phyloP scores from a whole-genome alignment of 2,113 vertebrate genomes.

The Xenus cinereus region DNA sequence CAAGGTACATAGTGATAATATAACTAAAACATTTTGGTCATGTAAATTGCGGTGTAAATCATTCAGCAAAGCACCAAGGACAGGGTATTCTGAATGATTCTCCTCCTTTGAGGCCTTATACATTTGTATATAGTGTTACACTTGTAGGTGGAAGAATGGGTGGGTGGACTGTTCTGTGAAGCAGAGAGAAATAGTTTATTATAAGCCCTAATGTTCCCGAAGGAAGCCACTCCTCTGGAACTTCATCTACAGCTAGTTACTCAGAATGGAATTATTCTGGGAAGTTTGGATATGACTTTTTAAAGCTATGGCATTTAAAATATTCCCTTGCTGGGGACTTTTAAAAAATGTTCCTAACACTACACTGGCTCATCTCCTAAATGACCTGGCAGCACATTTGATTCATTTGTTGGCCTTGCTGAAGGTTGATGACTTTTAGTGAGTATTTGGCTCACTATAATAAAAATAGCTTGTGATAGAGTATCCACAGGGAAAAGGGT shows the following conservation, averaged over 20 bases:
- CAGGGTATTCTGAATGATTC: neutral
- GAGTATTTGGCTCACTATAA: slow-evolving; percentile 1
- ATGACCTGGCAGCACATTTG: slow-evolving; percentile 39
- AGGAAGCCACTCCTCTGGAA: neutral
- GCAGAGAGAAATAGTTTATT: slow-evolving; percentile 40
- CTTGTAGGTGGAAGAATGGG: neutral
- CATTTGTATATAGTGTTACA: neutral
- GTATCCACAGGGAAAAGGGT: neutral
- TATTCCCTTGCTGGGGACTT: neutral
- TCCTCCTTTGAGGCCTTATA: neutral
- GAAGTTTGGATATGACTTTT: slow-evolving; percentile 19
- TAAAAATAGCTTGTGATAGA: slow-evolving; percentile 24
- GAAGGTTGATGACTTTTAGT: slow-evolving; percentile 51
- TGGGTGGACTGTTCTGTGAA: slow-evolving; percentile 28
- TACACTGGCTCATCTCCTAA: slow-evolving; percentile 20
- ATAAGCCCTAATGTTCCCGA: slow-evolving; percentile 25
- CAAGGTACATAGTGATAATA: neutral
- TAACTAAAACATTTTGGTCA: neutral
- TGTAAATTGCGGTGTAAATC: neutral
- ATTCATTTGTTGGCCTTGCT: slow-evolving; percentile 47
- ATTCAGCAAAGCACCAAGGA: neutral
- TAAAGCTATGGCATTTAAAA: slow-evolving; percentile 20
- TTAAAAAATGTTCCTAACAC: slow-evolving; percentile 8
- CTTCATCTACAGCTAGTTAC: neutral
- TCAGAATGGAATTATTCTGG: neutral